Evolutionary conservation across 2,888 invertebrate species (phyloP).

Genomic region (Drosophila gaucha): DNA sequence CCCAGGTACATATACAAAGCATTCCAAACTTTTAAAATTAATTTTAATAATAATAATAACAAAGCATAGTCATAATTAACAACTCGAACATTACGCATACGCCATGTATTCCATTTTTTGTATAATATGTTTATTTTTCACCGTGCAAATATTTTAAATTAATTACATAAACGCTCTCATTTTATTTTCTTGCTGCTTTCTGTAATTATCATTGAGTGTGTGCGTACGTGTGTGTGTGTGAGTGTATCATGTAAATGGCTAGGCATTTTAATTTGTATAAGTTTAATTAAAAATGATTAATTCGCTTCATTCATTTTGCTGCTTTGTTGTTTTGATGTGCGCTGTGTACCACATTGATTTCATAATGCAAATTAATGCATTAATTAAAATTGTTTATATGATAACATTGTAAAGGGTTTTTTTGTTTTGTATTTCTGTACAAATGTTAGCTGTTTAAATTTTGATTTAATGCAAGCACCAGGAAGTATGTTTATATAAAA

Average conservation of each 20-base stretch:
- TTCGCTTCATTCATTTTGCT: constrained; percentile 55
- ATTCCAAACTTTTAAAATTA: constrained; percentile 60
- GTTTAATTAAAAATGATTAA: constrained; percentile 54
- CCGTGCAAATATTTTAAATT: constrained; percentile 59
- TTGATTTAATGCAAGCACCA: constrained; percentile 25
- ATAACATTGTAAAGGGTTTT: constrained; percentile 16
- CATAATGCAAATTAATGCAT: constrained; percentile 37
- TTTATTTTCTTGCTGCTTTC: constrained; percentile 15
- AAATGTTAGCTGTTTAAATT: constrained; percentile 10
- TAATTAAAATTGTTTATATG: constrained; percentile 9
- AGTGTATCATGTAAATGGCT: constrained; percentile 19
- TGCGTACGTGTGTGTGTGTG: constrained; percentile 4
- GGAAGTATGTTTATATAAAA: constrained; percentile 3
- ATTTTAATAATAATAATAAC: constrained; percentile 51
- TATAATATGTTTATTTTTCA: constrained; percentile 40
- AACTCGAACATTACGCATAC: constrained; percentile 66
- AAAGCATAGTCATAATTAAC: constrained; percentile 56
- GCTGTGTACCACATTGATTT: constrained; percentile 50
- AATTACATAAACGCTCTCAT: constrained; percentile 38
- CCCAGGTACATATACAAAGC: constrained; percentile 84
- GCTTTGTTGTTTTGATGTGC: constrained; percentile 60
- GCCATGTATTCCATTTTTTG: constrained; percentile 53
- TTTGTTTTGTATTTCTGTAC: constrained; percentile 25
- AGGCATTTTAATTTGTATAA: constrained; percentile 30
- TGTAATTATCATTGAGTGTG: constrained; percentile 15